Base-by-base conservation (phyloP, 2,113 vertebrate species). In the Lampris megalopsis region DNA sequence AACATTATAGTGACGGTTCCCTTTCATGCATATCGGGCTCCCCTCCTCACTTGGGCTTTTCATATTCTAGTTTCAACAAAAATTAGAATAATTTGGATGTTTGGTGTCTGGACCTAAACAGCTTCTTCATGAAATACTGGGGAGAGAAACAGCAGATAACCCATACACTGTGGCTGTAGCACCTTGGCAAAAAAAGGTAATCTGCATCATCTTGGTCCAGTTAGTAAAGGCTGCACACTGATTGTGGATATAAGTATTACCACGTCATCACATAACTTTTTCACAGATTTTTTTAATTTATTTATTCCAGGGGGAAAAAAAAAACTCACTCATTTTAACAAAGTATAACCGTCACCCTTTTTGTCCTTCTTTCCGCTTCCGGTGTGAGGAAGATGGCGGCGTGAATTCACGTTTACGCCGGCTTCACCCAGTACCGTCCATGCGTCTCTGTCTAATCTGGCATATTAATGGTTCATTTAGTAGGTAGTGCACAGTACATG, bases 1-100 rank as follows among this genome's bases (percentile, higher is more conserved):
- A 79, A 78, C 71, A 73, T 2, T 7, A 75, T 80, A 79, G 84
- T 66, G 80, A 56, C 45, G 45, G 66, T 67, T 83, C 60, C 45
- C 36, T 10, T 56, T 69, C 58, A 68, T 58, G 68, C 70, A 45
- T 42, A 13, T 61, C 69, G 74, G 72, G 66, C 63, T 61, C 67
- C 68, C 73, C 68, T 52, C 73, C 60, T 80, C 63, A 71, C 59
- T 82, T 36, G 61, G 10, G 40, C 3, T 40, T 85, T 83, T 91
- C 77, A 89, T 90, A 86, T 91, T 80, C 83, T 90, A 91, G 94
- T 92, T 86, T 90, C 81, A 88, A 76, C 77, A 80, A 83, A 90
- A 88, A 79, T 75, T 50, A 87, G 56, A 75, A 73, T 65, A 67
- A 82, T 83, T 67, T 81, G 78, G 77, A 86, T 88, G 83, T 86